Evolutionary conservation across 1,140 invertebrate species (phyloP).

Genomic region (Micrasema minimum): DNA sequence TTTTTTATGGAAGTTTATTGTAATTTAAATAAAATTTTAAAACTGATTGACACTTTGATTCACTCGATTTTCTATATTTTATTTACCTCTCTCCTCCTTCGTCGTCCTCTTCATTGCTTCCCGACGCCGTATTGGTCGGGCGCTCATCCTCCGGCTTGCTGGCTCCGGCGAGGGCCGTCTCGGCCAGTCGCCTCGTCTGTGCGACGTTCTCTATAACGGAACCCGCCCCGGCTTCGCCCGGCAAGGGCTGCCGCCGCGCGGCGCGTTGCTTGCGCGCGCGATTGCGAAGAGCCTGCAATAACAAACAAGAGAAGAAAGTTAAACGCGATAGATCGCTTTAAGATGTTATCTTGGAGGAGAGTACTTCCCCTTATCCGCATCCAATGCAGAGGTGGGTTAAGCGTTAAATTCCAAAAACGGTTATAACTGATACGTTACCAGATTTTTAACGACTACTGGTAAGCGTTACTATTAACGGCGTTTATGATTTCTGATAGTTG

Average conservation of each 20-base stretch:
- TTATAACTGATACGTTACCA: no score
- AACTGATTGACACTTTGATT: no score
- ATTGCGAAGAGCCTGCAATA: constrained; percentile 73
- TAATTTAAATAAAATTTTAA: no score
- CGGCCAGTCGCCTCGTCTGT: constrained; percentile 81
- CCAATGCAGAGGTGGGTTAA: no score
- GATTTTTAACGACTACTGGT: no score
- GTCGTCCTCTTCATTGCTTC: constrained; percentile 87
- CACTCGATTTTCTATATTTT: not conserved
- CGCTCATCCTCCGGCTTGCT: constrained; percentile 74
- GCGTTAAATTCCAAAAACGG: no score
- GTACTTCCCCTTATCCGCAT: no score
- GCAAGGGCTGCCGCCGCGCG: constrained; percentile 77
- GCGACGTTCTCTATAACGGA: constrained; percentile 91
- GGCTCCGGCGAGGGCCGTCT: constrained; percentile 79
- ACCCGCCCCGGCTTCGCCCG: constrained; percentile 78
- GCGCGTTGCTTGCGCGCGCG: constrained; percentile 84
- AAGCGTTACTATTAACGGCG: no score
- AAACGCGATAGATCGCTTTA: no score
- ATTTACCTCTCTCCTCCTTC: constrained; percentile 65
- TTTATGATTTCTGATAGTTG: no score
- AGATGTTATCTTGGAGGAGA: no score
- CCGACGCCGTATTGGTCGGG: constrained; percentile 91
- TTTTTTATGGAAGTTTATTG: no score
- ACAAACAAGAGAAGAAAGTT: not conserved